Evolutionary conservation across 2,888 invertebrate species (phyloP).

Genomic region (Trachelus troglodyta): DNA sequence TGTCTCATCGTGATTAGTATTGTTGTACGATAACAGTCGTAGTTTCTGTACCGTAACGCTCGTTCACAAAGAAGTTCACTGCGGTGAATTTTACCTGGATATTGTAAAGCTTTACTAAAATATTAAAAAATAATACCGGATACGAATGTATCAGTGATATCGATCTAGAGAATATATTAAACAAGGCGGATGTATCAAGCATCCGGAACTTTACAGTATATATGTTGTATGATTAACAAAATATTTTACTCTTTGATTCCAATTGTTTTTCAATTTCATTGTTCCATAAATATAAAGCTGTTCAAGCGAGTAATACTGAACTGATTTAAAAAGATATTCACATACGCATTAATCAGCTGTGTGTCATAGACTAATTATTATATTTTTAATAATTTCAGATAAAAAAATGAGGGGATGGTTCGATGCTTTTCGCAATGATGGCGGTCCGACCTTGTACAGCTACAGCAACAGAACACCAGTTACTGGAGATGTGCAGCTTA

Average conservation of each 20-base stretch:
- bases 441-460: slow-evolving; percentile 95
- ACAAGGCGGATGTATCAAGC: neutral
- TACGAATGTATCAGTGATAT: neutral
- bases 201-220: neutral
- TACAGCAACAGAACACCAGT: slow-evolving; percentile 96
- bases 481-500: slow-evolving; percentile 90
- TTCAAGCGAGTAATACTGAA: neutral
- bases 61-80: neutral
- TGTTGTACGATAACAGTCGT: neutral
- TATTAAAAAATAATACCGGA: neutral
- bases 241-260: neutral
- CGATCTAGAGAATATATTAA: neutral
- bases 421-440: slow-evolving; percentile 96
- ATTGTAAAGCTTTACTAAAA: neutral
- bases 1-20: neutral
- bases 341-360: neutral
- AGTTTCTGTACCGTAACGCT: neutral
- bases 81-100: neutral
- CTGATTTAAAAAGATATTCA: too few species aligned
- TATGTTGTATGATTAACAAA: too few species aligned
- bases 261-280: neutral
- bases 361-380: neutral
- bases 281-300: neutral
- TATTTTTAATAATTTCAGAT: neutral
- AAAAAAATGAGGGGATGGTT: slow-evolving; percentile 94